Conservation (phyloP, 1,140 invertebrate genomes). For the Maconellicoccus hirsutus region DNA sequence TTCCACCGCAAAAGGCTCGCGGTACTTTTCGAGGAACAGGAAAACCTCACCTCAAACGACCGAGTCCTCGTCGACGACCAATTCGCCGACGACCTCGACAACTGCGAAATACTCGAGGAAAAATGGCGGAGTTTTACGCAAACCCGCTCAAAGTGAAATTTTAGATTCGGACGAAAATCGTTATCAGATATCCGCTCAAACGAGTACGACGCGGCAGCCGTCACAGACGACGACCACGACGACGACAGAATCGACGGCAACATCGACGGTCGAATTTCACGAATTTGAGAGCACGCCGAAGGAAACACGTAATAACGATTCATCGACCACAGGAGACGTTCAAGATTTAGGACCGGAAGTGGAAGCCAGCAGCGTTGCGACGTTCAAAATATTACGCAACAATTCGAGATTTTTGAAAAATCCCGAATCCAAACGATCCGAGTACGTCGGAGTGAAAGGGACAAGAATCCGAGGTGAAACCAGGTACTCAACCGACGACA, state of each 20-base stretch:
- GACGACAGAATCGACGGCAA: not conserved
- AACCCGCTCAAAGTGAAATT: not conserved
- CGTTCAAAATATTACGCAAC: not conserved
- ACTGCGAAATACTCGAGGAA: not conserved
- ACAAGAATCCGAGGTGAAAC: not conserved
- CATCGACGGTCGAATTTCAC: too few relatives aligned
- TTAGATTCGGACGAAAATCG: not conserved
- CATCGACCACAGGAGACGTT: too few relatives aligned
- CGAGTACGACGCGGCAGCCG: not conserved
- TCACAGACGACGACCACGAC: not conserved
- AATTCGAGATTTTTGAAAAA: slow-evolving; percentile 6
- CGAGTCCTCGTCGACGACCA: not conserved
- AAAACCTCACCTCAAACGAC: not conserved
- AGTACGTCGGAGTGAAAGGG: not conserved
- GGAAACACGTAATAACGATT: too few relatives aligned
- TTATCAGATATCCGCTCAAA: not conserved
- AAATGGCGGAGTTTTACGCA: not conserved
- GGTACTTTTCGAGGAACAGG: not conserved
- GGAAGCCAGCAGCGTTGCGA: too few relatives aligned
- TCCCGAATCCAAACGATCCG: not conserved
- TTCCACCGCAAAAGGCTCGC: not conserved
- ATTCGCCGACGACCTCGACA: not conserved
- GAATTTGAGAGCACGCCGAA: too few relatives aligned
- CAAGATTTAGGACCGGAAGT: too few relatives aligned
- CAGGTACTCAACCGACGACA: not conserved